Base-by-base conservation (phyloP, 1,140 invertebrate genomes). In the Bradynema listronoti region DNA sequence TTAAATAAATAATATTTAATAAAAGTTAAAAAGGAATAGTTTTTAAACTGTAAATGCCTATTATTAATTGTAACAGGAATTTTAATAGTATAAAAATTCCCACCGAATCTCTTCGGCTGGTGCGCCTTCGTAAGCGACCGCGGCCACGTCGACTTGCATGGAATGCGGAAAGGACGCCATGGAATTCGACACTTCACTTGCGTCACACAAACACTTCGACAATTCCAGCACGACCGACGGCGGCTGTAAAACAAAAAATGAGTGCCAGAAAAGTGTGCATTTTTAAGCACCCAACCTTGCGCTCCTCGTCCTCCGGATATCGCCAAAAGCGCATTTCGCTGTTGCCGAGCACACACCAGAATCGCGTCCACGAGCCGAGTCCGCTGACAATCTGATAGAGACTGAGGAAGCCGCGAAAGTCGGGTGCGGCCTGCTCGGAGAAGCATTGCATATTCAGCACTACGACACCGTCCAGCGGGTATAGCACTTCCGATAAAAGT, bases 221-320 rank as follows among this genome's bases (percentile, higher is more conserved):
- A 63, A 25, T 16, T 54, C 61, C 25, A 63, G 25, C 7, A 27
- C 39, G 16, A 63, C 58, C 33, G 30, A 47, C 5, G 61, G 59
- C 39, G 4, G 14, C 61, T 63, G 47, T 34, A 63, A 33, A n/a
- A 25, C 34, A 7, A 29, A 9, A 58, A 39, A 25, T 1, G 1
- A 22, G n/a, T 55, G 32, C 2, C 14, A 24, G 2, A 29, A 14
- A 14, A 27, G 29, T 9, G 4, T 22, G n/a, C 36, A 11, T 45
- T 46, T 27, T 9, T 16, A 16, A 50, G 22, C 16, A 5, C 24
- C 30, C 14, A 24, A 66, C 63, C 46, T 64, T 64, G 19, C 25
- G 64, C 14, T n/a, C 47, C n/a, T 64, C 62, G 55, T 64, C 62
- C 22, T 64, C 62, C 11, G 62, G 62, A 36, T 66, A 65, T 22